Conservation (phyloP, 1,140 invertebrate species). For the Drosophila baimaii region DNA sequence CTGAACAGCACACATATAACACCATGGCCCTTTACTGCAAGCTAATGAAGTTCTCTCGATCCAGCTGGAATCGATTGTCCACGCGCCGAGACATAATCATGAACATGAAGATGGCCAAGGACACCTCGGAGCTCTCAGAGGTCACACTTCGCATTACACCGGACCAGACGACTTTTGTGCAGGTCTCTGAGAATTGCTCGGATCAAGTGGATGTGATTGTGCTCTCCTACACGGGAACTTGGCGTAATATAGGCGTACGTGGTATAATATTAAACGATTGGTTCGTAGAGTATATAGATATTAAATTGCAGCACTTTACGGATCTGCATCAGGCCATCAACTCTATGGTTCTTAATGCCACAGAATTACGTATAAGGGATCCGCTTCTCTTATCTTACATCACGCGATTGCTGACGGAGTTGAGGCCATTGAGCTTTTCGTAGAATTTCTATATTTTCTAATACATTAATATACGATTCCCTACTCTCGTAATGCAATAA, state of each 20-base stretch:
- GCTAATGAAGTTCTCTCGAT: conserved; percentile 68
- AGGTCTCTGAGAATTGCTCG: conserved; percentile 70
- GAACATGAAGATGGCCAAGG: conserved; percentile 64
- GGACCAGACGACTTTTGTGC: conserved; percentile 66
- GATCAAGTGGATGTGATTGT: conserved; percentile 62
- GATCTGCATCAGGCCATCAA: conserved; percentile 70
- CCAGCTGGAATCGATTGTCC: conserved; percentile 73
- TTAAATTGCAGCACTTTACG: conserved; percentile 46
- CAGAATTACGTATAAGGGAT: conserved; percentile 64
- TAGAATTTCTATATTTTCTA: conserved; percentile 36
- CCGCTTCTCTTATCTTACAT: conserved; percentile 55
- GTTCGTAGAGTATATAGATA: too few species aligned
- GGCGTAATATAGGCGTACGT: conserved; percentile 73
- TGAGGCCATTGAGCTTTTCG: conserved; percentile 66
- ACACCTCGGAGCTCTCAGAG: conserved; percentile 38
- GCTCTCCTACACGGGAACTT: conserved; percentile 62
- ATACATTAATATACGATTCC: background rate
- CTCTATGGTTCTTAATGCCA: conserved; percentile 62
- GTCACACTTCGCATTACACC: conserved; percentile 59
- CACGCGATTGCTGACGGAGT: conserved; percentile 58
- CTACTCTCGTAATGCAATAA: conserved; percentile 4
- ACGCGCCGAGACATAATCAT: conserved; percentile 64
- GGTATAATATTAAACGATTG: fast-evolving
- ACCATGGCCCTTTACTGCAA: conserved; percentile 72
- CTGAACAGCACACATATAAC: conserved; percentile 67